Evolutionary conservation across 2,113 vertebrate genomes (phyloP), one percentile per base, ranked within the genome.

Genomic region (Paramormyrops kingsleyae): DNA sequence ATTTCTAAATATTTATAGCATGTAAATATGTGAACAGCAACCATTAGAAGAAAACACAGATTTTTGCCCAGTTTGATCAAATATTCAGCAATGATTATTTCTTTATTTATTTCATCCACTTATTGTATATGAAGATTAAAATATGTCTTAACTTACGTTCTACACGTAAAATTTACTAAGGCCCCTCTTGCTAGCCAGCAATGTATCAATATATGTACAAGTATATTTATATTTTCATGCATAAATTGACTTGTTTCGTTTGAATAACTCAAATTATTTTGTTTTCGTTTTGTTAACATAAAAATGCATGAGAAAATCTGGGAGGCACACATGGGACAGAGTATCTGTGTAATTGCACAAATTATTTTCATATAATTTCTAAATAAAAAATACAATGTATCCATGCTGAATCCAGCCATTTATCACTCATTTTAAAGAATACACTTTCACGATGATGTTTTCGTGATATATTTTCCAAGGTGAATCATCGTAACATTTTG

Each of bases 41-140:
- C 93, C 90, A 95, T 92, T 94, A 89, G 94, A 95, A 92, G 35
- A 42, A 96, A 95, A 95, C 94, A 95, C 95, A 95, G 95, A 94
- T 95, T 94, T 95, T 95, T 94, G 93, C 91, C 95, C 80, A 94
- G 93, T 94, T 91, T 70, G 62, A 94, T 93, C 94, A 86, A 93
- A 93, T 96, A 95, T 95, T 66, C 10, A 12, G 59, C 59, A 66
- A 27, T 10, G 59, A 66, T 66, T 66, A n/a, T 66, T 66, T 27
- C 59, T 27, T n/a, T 66, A 27, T 70, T 70, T 70, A 70, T 27
- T 27, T 31, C 13, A 70, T 70, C 10, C 62, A 31, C 27, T 70
- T 70, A 12, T 70, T 70, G 3, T 70, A 27, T 31, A 70, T 31
- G 62, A 31, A 31, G 27, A 70, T 31, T 31, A 70, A 70, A 70